phyloP scores from a whole-genome alignment of 2,797 vertebrate species.

The Melanotaenia boesemani region DNA sequence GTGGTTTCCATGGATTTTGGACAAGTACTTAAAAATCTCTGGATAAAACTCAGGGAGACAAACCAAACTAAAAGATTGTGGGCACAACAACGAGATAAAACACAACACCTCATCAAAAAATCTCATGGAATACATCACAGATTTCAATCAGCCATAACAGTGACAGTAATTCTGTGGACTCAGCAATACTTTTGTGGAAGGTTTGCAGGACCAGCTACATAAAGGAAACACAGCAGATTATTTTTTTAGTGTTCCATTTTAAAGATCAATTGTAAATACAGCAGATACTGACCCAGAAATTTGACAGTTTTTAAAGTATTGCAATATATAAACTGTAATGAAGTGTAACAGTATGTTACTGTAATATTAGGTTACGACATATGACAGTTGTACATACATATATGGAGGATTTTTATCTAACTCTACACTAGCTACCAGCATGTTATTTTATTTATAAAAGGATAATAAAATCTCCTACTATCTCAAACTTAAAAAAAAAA shows the following conservation, averaged over 20 bases:
- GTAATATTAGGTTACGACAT: too few species aligned
- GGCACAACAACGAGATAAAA: conserved; percentile 1
- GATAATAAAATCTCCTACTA: too few species aligned
- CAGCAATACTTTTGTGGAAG: background rate
- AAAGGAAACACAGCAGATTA: background rate
- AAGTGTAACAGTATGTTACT: too few species aligned
- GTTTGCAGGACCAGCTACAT: background rate
- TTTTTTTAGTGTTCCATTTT: background rate
- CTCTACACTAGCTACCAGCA: too few species aligned
- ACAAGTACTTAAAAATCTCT: conserved; percentile 7
- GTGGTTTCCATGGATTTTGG: conserved; percentile 2
- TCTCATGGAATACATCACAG: background rate
- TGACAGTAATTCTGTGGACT: conserved; percentile 8
- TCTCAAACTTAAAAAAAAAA: too few species aligned
- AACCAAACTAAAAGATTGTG: conserved; percentile 16
- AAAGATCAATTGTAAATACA: background rate
- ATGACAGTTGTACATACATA: too few species aligned
- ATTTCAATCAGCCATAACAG: background rate
- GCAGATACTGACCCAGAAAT: background rate
- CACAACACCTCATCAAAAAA: conserved; percentile 5
- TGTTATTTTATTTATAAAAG: too few species aligned
- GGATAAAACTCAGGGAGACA: conserved; percentile 3
- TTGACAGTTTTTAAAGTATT: too few species aligned
- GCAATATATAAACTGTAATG: too few species aligned
- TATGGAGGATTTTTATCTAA: too few species aligned